These are phyloP conservation scores for Natrix natrix DNA, from an alignment of 2,797 vertebrate species.

Conservation along the genomic window DNA sequence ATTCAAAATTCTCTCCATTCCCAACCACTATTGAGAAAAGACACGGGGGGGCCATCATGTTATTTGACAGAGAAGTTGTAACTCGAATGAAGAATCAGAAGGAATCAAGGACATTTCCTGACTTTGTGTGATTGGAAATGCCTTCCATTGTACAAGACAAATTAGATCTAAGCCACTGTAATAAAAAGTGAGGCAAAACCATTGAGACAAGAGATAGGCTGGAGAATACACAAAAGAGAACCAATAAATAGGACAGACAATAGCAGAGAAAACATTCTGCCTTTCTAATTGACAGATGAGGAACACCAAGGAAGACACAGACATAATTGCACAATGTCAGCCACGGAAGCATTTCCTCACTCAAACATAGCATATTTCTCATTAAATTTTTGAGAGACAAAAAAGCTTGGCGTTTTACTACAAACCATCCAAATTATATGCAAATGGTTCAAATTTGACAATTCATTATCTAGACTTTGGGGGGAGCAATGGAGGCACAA, in stretches of 20 bases:
- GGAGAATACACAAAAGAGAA: not conserved
- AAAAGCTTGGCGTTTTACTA: not conserved
- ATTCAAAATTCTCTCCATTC: not conserved
- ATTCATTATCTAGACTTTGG: not conserved
- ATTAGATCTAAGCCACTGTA: not conserved
- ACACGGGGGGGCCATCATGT: not conserved
- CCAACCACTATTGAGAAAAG: not conserved
- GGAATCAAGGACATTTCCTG: not conserved
- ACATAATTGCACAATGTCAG: not conserved
- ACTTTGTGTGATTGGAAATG: not conserved
- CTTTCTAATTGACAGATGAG: not conserved
- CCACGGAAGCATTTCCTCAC: not conserved
- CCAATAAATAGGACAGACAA: not conserved
- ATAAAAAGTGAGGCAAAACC: not conserved
- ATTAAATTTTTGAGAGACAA: not conserved
- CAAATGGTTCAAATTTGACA: not conserved
- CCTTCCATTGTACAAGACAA: not conserved
- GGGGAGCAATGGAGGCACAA: not conserved
- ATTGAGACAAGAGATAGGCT: not conserved
- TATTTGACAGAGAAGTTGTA: not conserved
- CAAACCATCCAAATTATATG: not conserved
- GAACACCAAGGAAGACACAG: not conserved
- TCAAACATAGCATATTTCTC: not conserved
- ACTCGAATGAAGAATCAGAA: not conserved
- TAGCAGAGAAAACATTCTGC: not conserved